A percentile compares a stretch with the other conserved stretches of the same genome.
Evolutionary conservation across 1,140 invertebrate species (phyloP).

Genomic region (Drosophila chauvacae): DNA sequence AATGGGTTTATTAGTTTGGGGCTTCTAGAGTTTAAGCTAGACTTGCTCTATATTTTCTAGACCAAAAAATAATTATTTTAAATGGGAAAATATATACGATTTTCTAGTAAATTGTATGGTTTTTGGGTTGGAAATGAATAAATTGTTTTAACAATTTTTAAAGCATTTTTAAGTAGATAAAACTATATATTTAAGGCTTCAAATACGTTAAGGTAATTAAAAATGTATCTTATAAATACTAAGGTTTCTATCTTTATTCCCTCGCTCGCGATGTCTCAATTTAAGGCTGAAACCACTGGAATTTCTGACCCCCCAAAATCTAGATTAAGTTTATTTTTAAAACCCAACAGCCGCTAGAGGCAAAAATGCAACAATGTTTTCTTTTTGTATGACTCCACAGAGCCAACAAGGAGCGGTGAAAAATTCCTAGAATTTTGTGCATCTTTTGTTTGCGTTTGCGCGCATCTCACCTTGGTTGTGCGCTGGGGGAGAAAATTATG

Average conservation of each 20-base stretch:
- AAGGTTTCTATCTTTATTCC: no score
- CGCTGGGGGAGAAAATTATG: constrained; percentile 54
- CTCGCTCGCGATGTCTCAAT: constrained; percentile 48
- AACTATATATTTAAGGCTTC: background rate
- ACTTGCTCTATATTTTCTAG: background rate
- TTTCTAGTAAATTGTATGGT: no score
- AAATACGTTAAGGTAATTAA: background rate
- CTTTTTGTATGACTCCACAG: constrained; percentile 10
- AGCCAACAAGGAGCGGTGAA: constrained; percentile 21
- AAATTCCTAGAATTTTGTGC: constrained; percentile 69
- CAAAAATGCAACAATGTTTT: constrained; percentile 53
- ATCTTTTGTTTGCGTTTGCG: constrained; percentile 62
- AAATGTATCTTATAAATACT: no score
- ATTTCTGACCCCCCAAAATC: constrained; percentile 49
- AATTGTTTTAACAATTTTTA: no score
- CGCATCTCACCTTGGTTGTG: constrained; percentile 23
- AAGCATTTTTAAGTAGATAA: background rate
- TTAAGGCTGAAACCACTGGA: constrained; percentile 33
- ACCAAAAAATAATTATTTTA: background rate
- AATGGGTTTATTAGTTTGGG: background rate
- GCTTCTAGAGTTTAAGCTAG: background rate
- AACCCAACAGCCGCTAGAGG: constrained; percentile 28
- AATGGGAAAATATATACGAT: background rate
- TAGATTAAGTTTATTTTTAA: constrained; percentile 79
- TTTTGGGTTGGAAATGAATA: no score